Conservation (phyloP, 2,888 invertebrate species). For the Eristalis arbustorum region DNA sequence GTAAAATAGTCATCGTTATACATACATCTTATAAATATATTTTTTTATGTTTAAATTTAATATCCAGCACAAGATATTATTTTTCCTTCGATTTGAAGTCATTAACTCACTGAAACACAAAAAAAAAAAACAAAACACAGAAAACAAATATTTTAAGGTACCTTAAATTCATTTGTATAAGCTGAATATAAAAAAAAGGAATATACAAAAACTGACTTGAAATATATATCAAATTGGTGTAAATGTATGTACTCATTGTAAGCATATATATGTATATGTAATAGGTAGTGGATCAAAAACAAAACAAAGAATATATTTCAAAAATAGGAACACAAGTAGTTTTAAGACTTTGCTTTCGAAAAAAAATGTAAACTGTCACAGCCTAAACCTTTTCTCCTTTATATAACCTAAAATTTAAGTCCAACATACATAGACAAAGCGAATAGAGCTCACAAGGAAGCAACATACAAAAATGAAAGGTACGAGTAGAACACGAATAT, state of each 20-base stretch:
- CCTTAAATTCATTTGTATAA: constrained; percentile 50
- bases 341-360: constrained; percentile 52
- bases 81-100: constrained; percentile 30
- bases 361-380: constrained; percentile 36
- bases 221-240: constrained; percentile 32
- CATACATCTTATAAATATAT: not conserved
- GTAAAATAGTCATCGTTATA: constrained; percentile 20
- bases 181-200: not conserved
- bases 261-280: constrained; percentile 27
- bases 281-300: constrained; percentile 60
- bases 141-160: constrained; percentile 27
- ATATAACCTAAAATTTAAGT: constrained; percentile 5
- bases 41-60: not conserved
- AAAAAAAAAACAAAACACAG: not conserved
- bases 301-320: constrained; percentile 8
- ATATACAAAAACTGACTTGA: constrained; percentile 16
- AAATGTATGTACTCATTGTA: constrained; percentile 44
- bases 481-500: constrained; percentile 12
- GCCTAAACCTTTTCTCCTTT: constrained; percentile 45
- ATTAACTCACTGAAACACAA: not conserved
- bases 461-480: constrained; percentile 1
- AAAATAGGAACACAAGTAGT: constrained; percentile 28
- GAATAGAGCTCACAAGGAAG: not conserved
- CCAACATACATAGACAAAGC: not conserved
- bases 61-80: constrained; percentile 56